Conservation (phyloP, 1,140 invertebrate species). For the Acromyrmex heyeri region DNA sequence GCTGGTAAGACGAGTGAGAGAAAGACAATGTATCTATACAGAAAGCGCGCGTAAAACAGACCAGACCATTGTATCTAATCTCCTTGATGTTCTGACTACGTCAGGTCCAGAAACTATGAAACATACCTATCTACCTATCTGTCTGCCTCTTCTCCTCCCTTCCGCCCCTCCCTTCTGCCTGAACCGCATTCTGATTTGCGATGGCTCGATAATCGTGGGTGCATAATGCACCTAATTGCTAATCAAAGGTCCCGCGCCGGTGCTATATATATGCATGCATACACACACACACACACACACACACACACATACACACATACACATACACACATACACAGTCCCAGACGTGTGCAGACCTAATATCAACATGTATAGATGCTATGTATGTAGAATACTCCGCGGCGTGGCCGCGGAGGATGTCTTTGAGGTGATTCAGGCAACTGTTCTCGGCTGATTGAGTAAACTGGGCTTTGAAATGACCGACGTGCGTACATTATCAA, state of each 20-base stretch:
- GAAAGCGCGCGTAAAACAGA: background rate
- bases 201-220: conserved; percentile 72
- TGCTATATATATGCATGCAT: background rate
- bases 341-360: conserved; percentile 57
- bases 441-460: conserved; percentile 34
- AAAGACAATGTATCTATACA: background rate
- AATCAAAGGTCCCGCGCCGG: conserved; percentile 74
- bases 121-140: conserved; percentile 17
- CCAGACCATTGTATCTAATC: background rate
- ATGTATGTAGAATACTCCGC: background rate
- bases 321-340: background rate
- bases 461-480: conserved; percentile 52
- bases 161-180: background rate
- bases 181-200: conserved; percentile 62
- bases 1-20: background rate
- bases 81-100: conserved; percentile 1
- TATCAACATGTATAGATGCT: conserved; percentile 57
- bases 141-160: background rate
- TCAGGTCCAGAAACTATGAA: conserved; percentile 28
- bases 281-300: too few species aligned
- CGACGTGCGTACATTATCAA: conserved; percentile 38
- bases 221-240: conserved; percentile 77
- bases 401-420: conserved; percentile 10
- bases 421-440: conserved; percentile 37
- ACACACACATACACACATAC: background rate